Base-by-base conservation (phyloP, 2,113 vertebrate species). In the Dolichotis patagonum region DNA sequence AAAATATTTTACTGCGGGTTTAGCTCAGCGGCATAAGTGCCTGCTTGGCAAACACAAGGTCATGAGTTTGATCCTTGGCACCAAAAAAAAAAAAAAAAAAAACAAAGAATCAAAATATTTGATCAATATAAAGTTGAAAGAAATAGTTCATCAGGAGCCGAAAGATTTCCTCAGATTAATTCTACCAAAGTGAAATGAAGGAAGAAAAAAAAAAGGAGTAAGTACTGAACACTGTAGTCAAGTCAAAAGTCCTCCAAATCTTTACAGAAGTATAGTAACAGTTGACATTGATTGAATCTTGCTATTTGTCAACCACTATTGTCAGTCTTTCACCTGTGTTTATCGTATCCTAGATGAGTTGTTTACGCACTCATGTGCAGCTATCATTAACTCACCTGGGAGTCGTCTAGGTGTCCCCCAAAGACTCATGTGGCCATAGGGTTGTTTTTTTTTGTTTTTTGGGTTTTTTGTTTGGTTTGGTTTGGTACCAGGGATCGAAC, bases 101-200 rank as follows among this genome's bases (percentile, higher is more conserved):
- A 52, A 52, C 6, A 46, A 89, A 83, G 46, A 19, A 85, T 62
- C 12, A 86, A 95, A 94, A 65, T 75, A 26, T 60, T n/a, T 91
- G 60, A 35, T 85, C 86, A 88, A 80, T 52, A 88, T 35, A 88
- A 85, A 84, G 28, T 69, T 52, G 46, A 67, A 32, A 63, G 54
- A 93, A 75, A 90, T 58, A 49, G 14, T 93, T 67, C 32, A 28
- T 63, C 49, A 77, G 82, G 41, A 92, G 49, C 10, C 58, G 92
- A 84, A 87, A 85, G 17, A 24, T 62, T 88, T 77, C 46, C 73
- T 90, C 5, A 20, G 20, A n/a, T 85, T 94, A 80, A 87, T 92
- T 60, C 26, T 30, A 58, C 62, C 20, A 56, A 52, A 2, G 49
- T 92, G 46, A 75, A 75, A 83, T 46, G 32, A 7, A 10, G 20